Evolutionary conservation across 2,888 invertebrate species (phyloP), one percentile per base, ranked within the genome.

Genomic region (Galerucella calmariensis): DNA sequence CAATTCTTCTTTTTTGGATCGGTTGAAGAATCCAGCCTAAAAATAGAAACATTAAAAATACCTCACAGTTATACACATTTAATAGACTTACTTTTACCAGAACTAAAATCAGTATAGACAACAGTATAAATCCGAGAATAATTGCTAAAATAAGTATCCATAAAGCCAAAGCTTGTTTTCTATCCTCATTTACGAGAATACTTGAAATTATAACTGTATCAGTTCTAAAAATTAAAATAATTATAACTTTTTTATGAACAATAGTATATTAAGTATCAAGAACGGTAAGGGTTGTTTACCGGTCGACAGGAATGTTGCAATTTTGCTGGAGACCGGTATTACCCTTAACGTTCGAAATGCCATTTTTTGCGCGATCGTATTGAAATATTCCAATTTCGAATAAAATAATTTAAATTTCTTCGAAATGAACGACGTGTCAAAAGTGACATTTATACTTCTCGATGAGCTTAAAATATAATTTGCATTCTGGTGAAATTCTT

Each of bases 21-120:
- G 86, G 71, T 88, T 86, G 77, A 90, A 90, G 85, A 90, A 90
- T 68, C 90, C 90, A 75, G 85, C 79, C 89, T 88, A 76, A 70
- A 84, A 82, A 27, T 16, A 56, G 11, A 20, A 20, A 2, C 20
- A 20, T 20, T 56, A 20, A 3, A 56, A 56, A 20, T 20, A 8
- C 9, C 6, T 56, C 2, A 16, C 10, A n/a, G 6, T 16, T 10
- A 16, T 2, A 53, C 6, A 53, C 20, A 16, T 56, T 16, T 20
- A 10, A 11, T 20, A 46, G 35, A 75, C 73, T 74, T 76, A 84
- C 85, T 81, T 85, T 85, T 41, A 82, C 78, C 6, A 90, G 83
- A 69, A 79, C 85, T 35, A 88, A 86, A 2, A 89, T 72, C 11
- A 87, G 79, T 2, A 87, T 82, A 48, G 89, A 80, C 10, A 88